Conservation (phyloP, 1,140 invertebrate species). For the Papilio glaucus region DNA sequence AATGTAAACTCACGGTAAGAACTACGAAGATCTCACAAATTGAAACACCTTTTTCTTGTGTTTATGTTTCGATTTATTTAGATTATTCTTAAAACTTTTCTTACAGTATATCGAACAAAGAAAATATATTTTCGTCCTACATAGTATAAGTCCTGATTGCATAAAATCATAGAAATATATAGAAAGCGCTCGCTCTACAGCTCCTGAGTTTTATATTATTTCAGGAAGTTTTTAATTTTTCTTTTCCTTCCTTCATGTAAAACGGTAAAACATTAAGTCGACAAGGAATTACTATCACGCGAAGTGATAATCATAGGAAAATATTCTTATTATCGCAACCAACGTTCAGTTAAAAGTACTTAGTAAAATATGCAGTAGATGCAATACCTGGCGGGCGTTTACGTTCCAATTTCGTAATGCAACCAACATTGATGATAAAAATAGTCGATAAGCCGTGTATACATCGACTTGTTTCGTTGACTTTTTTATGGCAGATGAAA, state of each 20-base stretch:
- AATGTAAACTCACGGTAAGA: no score
- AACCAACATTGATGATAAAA: constrained; percentile 8
- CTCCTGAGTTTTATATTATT: neutral
- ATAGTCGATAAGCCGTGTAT: neutral
- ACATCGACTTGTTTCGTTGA: neutral
- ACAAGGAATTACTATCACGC: neutral
- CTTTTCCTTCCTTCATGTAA: neutral
- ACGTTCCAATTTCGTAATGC: constrained; percentile 6
- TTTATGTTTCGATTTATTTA: no score
- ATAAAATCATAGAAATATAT: no score
- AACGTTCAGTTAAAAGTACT: neutral
- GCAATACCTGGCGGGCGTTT: neutral
- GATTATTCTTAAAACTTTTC: no score
- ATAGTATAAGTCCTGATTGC: no score
- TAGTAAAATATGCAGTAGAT: neutral
- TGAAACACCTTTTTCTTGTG: no score
- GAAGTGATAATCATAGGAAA: neutral
- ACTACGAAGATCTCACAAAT: no score
- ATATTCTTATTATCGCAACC: neutral
- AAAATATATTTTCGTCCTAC: no score
- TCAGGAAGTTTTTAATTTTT: neutral
- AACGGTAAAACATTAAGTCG: neutral
- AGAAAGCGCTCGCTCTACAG: no score
- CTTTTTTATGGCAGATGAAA: no score
- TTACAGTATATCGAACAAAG: no score